Percentiles rank a stretch among this genome's conserved stretches.
These are phyloP conservation scores for Ciconia boyciana DNA, from an alignment of 2,113 vertebrate species.

Conservation along the genomic window DNA sequence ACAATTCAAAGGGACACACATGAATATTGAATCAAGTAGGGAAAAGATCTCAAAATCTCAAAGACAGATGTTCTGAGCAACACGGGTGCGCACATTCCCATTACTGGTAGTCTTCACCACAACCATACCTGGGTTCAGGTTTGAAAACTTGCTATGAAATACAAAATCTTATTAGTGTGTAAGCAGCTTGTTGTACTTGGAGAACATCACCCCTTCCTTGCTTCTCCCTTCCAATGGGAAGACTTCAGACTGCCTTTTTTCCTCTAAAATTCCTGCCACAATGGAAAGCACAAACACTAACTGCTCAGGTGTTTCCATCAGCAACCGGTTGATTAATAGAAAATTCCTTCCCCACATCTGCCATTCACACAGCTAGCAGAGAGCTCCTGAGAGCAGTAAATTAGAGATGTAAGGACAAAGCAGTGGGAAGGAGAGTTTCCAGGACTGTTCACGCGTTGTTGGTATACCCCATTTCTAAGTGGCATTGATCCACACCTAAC, in stretches of 20 bases:
- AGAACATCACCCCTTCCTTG: neutral
- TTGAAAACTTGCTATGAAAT: neutral
- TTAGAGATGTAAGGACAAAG: neutral
- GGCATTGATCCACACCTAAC: neutral
- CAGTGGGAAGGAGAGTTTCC: neutral
- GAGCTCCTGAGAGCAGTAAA: neutral
- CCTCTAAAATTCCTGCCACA: neutral
- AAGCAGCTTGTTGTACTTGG: neutral
- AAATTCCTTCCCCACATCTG: neutral
- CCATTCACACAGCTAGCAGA: neutral
- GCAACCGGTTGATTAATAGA: accelerated
- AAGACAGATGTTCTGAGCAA: neutral
- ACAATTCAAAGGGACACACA: neutral
- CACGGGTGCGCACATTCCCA: accelerated
- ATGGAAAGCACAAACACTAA: neutral
- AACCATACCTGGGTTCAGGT: neutral
- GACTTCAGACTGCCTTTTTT: neutral
- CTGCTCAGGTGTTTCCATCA: neutral
- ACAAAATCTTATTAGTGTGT: neutral
- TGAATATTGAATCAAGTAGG: neutral
- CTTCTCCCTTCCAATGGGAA: neutral
- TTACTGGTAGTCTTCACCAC: neutral
- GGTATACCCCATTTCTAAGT: neutral
- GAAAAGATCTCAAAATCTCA: neutral
- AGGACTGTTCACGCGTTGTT: neutral